Evolutionary conservation across 1,140 invertebrate genomes (phyloP).

Genomic region (Drosophila aff.): DNA sequence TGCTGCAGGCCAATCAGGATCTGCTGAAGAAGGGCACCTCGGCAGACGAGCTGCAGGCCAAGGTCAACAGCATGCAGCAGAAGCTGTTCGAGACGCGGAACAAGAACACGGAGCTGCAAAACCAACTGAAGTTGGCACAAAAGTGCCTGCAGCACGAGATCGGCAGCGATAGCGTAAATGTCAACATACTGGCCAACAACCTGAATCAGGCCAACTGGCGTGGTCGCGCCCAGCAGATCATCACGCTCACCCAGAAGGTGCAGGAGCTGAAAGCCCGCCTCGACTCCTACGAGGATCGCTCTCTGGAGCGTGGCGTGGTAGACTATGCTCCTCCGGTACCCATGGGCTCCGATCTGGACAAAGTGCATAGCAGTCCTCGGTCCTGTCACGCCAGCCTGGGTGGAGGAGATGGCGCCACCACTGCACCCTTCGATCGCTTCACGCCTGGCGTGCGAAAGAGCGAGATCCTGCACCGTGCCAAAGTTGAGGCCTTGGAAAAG

Average conservation of each 20-base stretch:
- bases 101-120: constrained; percentile 88
- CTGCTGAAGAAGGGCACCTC: constrained; percentile 40
- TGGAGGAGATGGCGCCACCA: constrained; percentile 59
- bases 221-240: constrained; percentile 90
- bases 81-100: constrained; percentile 90
- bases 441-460: constrained; percentile 74
- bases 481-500: constrained; percentile 87
- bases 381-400: constrained; percentile 26
- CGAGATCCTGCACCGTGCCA: constrained; percentile 85
- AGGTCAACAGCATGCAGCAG: constrained; percentile 87
- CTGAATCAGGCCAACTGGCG: constrained; percentile 87
- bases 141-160: constrained; percentile 89
- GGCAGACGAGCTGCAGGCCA: constrained; percentile 87
- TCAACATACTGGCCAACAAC: constrained; percentile 77
- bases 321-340: constrained; percentile 58
- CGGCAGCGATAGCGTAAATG: constrained; percentile 88
- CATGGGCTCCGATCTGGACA: constrained; percentile 54
- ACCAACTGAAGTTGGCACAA: constrained; percentile 88
- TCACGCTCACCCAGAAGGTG: constrained; percentile 88
- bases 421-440: constrained; percentile 68
- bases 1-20: constrained; percentile 37
- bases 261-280: constrained; percentile 88
- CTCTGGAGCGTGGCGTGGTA: constrained; percentile 24
- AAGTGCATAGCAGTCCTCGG: constrained; percentile 24
- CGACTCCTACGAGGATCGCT: constrained; percentile 74